Evolutionary conservation across 2,113 vertebrate genomes (phyloP).

Genomic region (Tachysurus vachellii): DNA sequence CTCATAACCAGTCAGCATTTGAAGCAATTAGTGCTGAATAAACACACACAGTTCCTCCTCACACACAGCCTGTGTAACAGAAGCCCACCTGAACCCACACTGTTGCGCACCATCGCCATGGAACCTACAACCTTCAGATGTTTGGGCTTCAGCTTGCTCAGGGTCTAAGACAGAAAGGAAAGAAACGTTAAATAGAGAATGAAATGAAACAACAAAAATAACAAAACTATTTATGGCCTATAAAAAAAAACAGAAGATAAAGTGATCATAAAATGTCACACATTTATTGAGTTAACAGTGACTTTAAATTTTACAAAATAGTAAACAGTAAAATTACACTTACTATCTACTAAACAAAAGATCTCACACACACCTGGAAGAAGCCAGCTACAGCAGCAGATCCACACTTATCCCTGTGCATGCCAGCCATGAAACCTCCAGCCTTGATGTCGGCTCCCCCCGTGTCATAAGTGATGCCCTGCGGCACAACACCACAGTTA

Average conservation of each 20-base stretch:
- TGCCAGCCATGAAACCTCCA: slow-evolving; percentile 78
- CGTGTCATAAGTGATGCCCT: slow-evolving; percentile 82
- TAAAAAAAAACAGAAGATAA: background rate
- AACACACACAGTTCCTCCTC: background rate
- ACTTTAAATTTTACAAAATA: background rate
- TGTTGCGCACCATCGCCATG: slow-evolving; percentile 83
- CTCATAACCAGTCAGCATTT: background rate
- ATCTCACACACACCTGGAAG: slow-evolving; percentile 75
- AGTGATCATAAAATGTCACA: background rate
- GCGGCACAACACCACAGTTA: slow-evolving; percentile 1
- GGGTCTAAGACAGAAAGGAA: slow-evolving; percentile 58
- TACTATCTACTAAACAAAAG: too few species aligned
- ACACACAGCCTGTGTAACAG: background rate
- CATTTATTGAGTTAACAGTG: background rate
- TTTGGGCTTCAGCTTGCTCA: slow-evolving; percentile 73
- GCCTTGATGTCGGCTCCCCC: slow-evolving; percentile 83
- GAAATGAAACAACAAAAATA: background rate
- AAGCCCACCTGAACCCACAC: slow-evolving; percentile 74
- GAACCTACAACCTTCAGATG: slow-evolving; percentile 75
- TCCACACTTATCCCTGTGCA: slow-evolving; percentile 84
- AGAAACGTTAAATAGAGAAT: background rate
- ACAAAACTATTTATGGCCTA: background rate
- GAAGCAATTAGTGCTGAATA: too few species aligned
- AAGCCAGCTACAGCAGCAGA: slow-evolving; percentile 79
- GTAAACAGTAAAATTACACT: too few species aligned